Evolutionary conservation across 2,113 vertebrate species (phyloP), one percentile per base, ranked within the genome.

Genomic region (Oreochromis spilurus): DNA sequence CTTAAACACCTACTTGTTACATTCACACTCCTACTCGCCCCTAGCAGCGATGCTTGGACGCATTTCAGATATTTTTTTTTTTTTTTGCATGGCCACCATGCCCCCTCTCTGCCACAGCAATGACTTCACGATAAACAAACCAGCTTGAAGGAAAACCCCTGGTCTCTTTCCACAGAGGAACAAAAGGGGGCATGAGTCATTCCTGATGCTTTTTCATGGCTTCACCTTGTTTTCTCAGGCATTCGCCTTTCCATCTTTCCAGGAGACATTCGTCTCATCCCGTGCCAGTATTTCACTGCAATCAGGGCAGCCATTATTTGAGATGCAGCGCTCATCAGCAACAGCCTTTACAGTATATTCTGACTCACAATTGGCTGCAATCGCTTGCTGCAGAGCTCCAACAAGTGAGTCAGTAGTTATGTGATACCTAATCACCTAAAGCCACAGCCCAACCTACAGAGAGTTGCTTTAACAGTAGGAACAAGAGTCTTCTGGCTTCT

Each of bases 111-210:
- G 84, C 89, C 67, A 90, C 55, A 81, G 92, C 70, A 81, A 94
- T 95, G 95, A 96, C 94, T 93, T 94, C 95, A 95, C 93, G 93
- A 95, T 93, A 93, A 92, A 94, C 93, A 95, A 89, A 91, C 88
- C 87, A 78, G 80, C 87, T 77, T 11, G 3, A 81, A 91, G 85
- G 93, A 90, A 94, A 94, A 85, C 88, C 91, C 91, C 90, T 86
- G 67, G 84, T 92, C 85, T 19, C 82, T 89, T 87, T 87, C 82
- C 82, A 89, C 34, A 55, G 45, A 89, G 82, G 62, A 83, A 84
- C 70, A 70, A 85, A 84, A 29, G 34, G 60, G n/a, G 60, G 26
- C 31, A 90, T 92, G 93, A 94, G 78, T 93, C 91, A 95, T 78
- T 88, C 53, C 48, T 67, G 13, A 52, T 79, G 9, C 55, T 31